Evolutionary conservation across 2,888 invertebrate genomes (phyloP).

Genomic region (Clitarchus hookeri): DNA sequence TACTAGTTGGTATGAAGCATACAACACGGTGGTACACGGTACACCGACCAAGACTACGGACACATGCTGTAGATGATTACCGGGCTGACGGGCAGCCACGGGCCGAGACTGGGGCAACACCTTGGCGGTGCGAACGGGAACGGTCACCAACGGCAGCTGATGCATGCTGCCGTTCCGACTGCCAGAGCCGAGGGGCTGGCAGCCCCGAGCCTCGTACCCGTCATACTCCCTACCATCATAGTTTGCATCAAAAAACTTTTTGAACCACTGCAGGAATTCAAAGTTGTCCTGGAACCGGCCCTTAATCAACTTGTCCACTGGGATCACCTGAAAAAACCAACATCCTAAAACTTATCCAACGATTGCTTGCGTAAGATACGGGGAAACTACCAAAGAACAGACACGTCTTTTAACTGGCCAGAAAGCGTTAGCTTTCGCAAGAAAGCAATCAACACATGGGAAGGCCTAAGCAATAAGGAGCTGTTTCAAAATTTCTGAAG

Average conservation of each 20-base stretch:
- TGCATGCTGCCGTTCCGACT: constrained; percentile 55
- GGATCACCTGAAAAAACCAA: constrained; percentile 81
- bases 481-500: no score
- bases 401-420: no score
- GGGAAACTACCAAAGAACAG: no score
- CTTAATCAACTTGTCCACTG: constrained; percentile 98
- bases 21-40: neutral
- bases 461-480: no score
- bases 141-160: constrained; percentile 48
- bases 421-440: no score
- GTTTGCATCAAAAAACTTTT: constrained; percentile 99
- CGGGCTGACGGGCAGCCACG: constrained; percentile 40
- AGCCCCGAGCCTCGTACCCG: constrained; percentile 84
- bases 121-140: constrained; percentile 48
- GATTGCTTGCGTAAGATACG: neutral
- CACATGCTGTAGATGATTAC: constrained; percentile 34
- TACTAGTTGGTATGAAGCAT: neutral
- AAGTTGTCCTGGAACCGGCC: constrained; percentile 99
- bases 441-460: no score
- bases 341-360: neutral
- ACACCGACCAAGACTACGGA: neutral
- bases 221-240: constrained; percentile 98
- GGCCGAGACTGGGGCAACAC: constrained; percentile 37
- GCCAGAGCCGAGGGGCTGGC: constrained; percentile 73
- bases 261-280: constrained; percentile 99